Evolutionary conservation across 2,888 invertebrate genomes (phyloP), one percentile per base, ranked within the genome.

Genomic region (Pharmacophagus antenor): DNA sequence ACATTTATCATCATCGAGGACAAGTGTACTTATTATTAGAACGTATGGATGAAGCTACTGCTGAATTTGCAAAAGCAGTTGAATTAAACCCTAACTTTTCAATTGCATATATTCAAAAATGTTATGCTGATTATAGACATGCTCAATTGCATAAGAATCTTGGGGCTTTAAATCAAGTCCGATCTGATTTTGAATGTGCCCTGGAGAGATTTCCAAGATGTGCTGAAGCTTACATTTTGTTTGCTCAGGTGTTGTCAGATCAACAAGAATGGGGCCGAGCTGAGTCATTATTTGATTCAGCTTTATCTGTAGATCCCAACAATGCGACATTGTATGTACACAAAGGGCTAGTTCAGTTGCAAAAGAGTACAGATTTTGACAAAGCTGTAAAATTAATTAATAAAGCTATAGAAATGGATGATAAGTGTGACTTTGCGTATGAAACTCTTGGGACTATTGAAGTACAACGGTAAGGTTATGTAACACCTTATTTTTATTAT

Each of bases 371-470:
- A 61, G 95, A 97, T 74, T 93, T 96, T 63, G 94, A 95, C 12
- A 94, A 94, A 73, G 96, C 97, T 21, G 92, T 96, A 0, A 91
- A 93, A 66, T 89, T 95, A 62, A 95, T 98, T 73, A 93, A 94
- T 65, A 93, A 95, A 80, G 97, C 97, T 1, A 94, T 98, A 67
- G 93, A 95, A 77, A 92, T 97, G 71, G 99, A 99, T 88, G 94
- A 95, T 54, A 96, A 96, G 82, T 98, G 98, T 91, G 96, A 97
- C 85, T 95, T 98, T 91, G 98, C 97, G 8, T 98, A 96, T 82
- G 99, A 99, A 91, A 98, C 98, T 48, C 91, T 98, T 63, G 98
- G 97, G 69, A 97, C 98, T 23, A 95, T 99, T 66, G 97, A 98
- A 93, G 97, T 98, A 65, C 98, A 98, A 88, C 92, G 95, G 96